Evolutionary conservation across 2,797 vertebrate species (phyloP).

Genomic region (Pitangus sulphuratus): DNA sequence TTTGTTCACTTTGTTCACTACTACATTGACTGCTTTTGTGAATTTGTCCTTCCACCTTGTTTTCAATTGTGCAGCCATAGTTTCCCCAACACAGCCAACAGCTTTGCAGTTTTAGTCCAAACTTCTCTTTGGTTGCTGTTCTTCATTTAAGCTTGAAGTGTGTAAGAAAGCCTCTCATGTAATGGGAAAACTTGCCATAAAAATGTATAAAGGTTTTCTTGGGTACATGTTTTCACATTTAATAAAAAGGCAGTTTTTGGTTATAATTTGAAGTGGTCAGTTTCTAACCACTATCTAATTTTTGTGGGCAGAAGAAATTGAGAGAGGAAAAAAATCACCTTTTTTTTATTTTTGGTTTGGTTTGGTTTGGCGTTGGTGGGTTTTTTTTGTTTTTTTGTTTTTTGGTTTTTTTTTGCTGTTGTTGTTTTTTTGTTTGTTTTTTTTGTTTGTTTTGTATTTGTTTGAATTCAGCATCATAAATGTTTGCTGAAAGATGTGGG

Average conservation of each 20-base stretch:
- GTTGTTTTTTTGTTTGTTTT: neutral
- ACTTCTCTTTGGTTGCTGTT: slow-evolving; percentile 62
- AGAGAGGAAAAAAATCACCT: neutral
- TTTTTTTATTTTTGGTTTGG: neutral
- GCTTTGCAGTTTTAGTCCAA: slow-evolving; percentile 63
- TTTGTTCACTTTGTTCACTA: slow-evolving; percentile 35
- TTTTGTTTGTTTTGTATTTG: neutral
- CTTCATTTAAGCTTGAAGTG: slow-evolving; percentile 66
- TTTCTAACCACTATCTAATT: slow-evolving; percentile 59
- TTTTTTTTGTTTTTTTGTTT: neutral
- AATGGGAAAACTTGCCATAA: slow-evolving; percentile 77
- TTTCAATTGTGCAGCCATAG: neutral
- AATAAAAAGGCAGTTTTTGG: slow-evolving; percentile 66
- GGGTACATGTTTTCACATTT: slow-evolving; percentile 64
- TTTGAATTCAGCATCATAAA: neutral
- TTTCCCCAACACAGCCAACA: slow-evolving; percentile 55
- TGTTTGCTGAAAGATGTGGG: neutral
- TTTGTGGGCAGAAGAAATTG: slow-evolving; percentile 1
- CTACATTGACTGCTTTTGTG: slow-evolving; percentile 32
- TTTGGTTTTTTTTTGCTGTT: too few relatives aligned
- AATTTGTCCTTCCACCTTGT: slow-evolving; percentile 14
- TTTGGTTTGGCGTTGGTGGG: too few relatives aligned
- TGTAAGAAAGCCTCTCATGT: slow-evolving; percentile 80
- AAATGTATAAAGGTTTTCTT: slow-evolving; percentile 65
- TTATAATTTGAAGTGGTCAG: slow-evolving; percentile 59